Conservation (phyloP, 2,113 vertebrate species). For the Podarcis cretensis region DNA sequence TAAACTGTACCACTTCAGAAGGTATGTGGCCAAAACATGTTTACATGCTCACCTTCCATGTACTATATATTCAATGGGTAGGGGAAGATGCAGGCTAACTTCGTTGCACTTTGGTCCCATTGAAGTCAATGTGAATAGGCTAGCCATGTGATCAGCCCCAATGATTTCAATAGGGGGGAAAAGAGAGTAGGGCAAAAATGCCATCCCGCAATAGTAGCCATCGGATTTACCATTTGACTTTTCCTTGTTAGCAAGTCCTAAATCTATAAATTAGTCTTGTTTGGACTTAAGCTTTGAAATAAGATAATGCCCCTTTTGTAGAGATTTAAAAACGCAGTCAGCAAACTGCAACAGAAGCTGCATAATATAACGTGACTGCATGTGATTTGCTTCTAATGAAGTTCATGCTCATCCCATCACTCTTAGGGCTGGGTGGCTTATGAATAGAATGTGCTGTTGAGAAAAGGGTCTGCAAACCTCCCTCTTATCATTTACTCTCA, state of each 20-base stretch:
- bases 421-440: not conserved
- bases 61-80: not conserved
- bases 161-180: not conserved
- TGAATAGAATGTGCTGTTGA: not conserved
- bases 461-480: not conserved
- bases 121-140: not conserved
- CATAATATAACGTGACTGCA: not conserved
- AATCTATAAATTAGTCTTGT: not conserved
- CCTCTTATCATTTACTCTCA: too few relatives aligned
- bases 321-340: not conserved
- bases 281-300: not conserved
- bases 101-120: not conserved
- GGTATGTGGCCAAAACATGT: too few relatives aligned
- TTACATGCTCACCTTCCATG: too few relatives aligned
- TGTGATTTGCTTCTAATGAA: not conserved
- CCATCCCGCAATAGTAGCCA: not conserved
- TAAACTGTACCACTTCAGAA: too few relatives aligned
- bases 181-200: not conserved
- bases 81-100: not conserved
- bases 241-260: not conserved
- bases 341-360: not conserved
- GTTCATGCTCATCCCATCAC: not conserved
- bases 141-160: not conserved
- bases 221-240: not conserved
- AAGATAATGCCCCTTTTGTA: not conserved